These are phyloP conservation scores for Cyprinodon variegatus DNA, from an alignment of 2,113 vertebrate genomes.

Conservation along the genomic window DNA sequence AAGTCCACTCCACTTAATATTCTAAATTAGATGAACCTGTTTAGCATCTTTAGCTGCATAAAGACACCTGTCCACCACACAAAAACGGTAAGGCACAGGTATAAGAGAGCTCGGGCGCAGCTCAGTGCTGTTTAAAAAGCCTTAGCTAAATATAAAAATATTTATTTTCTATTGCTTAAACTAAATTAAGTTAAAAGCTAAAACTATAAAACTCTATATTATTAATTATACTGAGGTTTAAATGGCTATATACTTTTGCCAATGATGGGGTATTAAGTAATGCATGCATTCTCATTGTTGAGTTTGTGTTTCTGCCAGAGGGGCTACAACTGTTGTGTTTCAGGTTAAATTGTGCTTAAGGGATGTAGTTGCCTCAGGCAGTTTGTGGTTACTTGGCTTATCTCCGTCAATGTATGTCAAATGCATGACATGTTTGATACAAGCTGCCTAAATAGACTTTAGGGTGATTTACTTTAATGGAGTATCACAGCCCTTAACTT, in stretches of 20 bases:
- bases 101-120: no score
- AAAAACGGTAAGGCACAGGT: no score
- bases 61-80: no score
- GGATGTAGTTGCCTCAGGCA: slow-evolving; percentile 29
- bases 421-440: slow-evolving; percentile 5
- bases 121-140: no score
- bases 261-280: background rate
- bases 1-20: no score
- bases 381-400: slow-evolving; percentile 10
- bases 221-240: background rate
- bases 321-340: slow-evolving; percentile 25
- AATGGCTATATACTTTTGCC: background rate
- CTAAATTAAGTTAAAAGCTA: no score
- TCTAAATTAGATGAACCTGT: no score
- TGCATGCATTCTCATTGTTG: slow-evolving; percentile 5
- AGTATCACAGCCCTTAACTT: background rate
- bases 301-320: slow-evolving; percentile 17
- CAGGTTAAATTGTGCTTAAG: slow-evolving; percentile 34
- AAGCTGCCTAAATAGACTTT: background rate
- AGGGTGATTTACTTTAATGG: background rate
- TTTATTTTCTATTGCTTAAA: no score
- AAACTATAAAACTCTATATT: no score
- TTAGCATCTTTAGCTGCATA: no score
- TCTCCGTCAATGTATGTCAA: slow-evolving; percentile 31
- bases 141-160: no score